phyloP scores from a whole-genome alignment of 2,888 invertebrate genomes.

The Diadegma fenestrale region DNA sequence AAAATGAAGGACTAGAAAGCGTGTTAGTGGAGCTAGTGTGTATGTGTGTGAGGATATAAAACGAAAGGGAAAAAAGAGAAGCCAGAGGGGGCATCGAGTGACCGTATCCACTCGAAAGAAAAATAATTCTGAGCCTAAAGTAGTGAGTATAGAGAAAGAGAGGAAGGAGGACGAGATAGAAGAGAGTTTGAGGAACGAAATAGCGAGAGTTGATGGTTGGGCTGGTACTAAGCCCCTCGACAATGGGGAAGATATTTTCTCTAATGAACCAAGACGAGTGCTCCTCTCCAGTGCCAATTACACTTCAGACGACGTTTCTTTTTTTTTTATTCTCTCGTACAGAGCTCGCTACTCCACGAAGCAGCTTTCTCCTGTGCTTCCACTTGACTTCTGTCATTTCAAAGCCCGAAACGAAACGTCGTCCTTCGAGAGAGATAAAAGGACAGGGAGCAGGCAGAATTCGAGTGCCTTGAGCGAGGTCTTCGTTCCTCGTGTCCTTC shows the following conservation, averaged over 20 bases:
- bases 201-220: constrained; percentile 61
- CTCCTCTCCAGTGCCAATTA: constrained; percentile 84
- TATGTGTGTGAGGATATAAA: constrained; percentile 37
- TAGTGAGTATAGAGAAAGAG: constrained; percentile 39
- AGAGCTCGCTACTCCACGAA: constrained; percentile 48
- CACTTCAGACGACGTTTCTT: constrained; percentile 81
- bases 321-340: constrained; percentile 39
- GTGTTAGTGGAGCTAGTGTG: constrained; percentile 19
- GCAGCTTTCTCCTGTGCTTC: constrained; percentile 77
- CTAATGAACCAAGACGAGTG: constrained; percentile 85
- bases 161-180: constrained; percentile 1
- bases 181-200: constrained; percentile 36
- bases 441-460: constrained; percentile 42
- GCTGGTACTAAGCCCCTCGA: constrained; percentile 81
- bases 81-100: constrained; percentile 80
- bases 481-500: constrained; percentile 68
- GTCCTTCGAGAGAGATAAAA: constrained; percentile 51
- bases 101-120: constrained; percentile 84
- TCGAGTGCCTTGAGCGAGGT: constrained; percentile 66
- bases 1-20: constrained; percentile 61
- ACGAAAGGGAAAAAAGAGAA: constrained; percentile 60
- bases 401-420: constrained; percentile 79
- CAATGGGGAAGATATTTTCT: constrained; percentile 84
- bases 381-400: constrained; percentile 83
- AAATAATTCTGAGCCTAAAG: constrained; percentile 83